Evolutionary conservation across 2,888 invertebrate genomes (phyloP).

Genomic region (Pristionchus maxplancki): DNA sequence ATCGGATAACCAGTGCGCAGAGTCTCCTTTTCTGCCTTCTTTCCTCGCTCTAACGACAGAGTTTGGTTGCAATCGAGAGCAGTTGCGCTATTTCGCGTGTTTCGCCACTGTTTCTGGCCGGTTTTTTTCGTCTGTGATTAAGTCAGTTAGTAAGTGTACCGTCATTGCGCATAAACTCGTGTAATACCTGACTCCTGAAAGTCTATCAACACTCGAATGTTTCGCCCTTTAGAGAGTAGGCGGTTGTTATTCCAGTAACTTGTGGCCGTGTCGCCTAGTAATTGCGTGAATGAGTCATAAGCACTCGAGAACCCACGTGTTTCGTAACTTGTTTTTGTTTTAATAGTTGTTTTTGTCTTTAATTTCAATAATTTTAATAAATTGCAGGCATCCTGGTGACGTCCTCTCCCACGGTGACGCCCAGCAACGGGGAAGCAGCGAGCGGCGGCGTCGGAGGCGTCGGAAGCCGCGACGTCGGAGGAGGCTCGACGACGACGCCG

Average conservation of each 20-base stretch:
- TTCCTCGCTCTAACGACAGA: background rate
- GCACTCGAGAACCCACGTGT: background rate
- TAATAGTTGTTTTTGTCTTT: background rate
- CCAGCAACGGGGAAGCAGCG: slow-evolving; percentile 17
- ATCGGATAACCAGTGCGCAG: slow-evolving; percentile 39
- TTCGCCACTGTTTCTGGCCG: background rate
- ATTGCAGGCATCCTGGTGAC: slow-evolving; percentile 14
- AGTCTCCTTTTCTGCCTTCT: slow-evolving; percentile 16
- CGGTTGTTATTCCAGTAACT: background rate
- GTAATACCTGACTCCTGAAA: background rate
- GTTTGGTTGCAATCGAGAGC: slow-evolving; percentile 14
- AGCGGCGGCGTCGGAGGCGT: background rate
- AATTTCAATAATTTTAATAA: background rate
- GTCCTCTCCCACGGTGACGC: slow-evolving; percentile 18
- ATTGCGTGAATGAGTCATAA: slow-evolving; percentile 10
- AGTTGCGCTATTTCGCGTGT: background rate
- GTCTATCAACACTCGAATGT: background rate
- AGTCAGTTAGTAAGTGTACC: background rate
- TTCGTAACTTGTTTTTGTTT: background rate
- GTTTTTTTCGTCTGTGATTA: background rate
- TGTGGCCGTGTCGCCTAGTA: background rate
- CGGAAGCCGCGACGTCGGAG: background rate
- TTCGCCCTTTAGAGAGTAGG: background rate
- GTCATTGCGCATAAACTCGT: background rate
- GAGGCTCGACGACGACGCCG: background rate